Evolutionary conservation across 2,797 vertebrate genomes (phyloP).

Genomic region (Chromis chromis): DNA sequence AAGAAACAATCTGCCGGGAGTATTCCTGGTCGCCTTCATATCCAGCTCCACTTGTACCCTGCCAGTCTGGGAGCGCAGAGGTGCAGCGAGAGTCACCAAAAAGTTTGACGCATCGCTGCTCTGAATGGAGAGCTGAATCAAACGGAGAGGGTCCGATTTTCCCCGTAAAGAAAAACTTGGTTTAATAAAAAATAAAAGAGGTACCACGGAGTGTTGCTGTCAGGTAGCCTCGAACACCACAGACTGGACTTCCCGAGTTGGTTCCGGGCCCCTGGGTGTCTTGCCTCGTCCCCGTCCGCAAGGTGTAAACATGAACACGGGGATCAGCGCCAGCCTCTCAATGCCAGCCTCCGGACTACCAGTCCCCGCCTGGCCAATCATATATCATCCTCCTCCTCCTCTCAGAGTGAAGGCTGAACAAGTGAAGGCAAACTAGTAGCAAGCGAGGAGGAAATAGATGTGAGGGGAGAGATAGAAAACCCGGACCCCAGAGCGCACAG

Average conservation of each 20-base stretch:
- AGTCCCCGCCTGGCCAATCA: conserved; percentile 85
- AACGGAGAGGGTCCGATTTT: conserved; percentile 18
- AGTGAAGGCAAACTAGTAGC: conserved; percentile 75
- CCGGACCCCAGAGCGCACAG: conserved; percentile 56
- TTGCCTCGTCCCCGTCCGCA: conserved; percentile 65
- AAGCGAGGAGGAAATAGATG: conserved; percentile 65
- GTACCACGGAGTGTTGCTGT: conserved; percentile 12
- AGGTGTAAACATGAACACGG: conserved; percentile 86
- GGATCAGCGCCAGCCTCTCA: conserved; percentile 67
- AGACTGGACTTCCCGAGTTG: conserved; percentile 39
- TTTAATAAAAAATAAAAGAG: background rate
- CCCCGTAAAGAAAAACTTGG: conserved; percentile 37
- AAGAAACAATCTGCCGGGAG: conserved; percentile 8
- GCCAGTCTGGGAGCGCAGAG: conserved; percentile 33
- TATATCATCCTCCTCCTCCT: conserved; percentile 73
- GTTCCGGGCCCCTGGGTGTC: conserved; percentile 37
- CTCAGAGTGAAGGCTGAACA: conserved; percentile 72
- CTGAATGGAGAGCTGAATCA: conserved; percentile 13
- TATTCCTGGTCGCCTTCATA: conserved; percentile 49
- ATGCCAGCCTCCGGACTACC: conserved; percentile 80
- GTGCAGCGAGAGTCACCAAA: conserved; percentile 69
- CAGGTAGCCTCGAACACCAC: conserved; percentile 26
- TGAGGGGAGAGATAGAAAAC: conserved; percentile 77
- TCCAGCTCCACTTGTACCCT: conserved; percentile 39
- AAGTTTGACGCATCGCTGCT: conserved; percentile 78